Evolutionary conservation across 2,113 vertebrate species (phyloP).

Genomic region (Saiga tatarica): DNA sequence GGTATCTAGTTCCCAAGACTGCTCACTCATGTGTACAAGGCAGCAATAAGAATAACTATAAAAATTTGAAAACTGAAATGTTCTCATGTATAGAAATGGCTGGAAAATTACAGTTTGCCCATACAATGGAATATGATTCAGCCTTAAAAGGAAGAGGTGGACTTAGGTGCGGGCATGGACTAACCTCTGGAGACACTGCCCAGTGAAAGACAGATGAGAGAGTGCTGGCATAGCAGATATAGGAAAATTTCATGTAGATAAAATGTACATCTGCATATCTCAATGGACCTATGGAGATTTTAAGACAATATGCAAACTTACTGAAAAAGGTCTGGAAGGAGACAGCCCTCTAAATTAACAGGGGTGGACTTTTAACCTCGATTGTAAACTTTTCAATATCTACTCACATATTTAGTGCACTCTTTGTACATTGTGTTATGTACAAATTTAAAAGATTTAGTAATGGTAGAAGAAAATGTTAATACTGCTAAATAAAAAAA

Average conservation of each 20-base stretch:
- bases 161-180: neutral
- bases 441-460: neutral
- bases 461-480: neutral
- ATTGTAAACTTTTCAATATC: neutral
- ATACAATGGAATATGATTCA: neutral
- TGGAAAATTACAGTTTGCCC: neutral
- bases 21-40: neutral
- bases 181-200: neutral
- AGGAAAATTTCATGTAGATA: neutral
- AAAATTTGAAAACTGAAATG: neutral
- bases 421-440: neutral
- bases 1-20: neutral
- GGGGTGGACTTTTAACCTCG: neutral
- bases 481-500: neutral
- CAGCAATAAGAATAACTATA: neutral
- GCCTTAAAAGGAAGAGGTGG: neutral
- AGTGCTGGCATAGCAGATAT: neutral
- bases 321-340: neutral
- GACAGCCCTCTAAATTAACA: neutral
- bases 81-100: neutral
- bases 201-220: neutral
- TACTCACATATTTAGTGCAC: neutral
- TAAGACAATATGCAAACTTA: neutral
- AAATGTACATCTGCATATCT: neutral
- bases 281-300: neutral